Evolutionary conservation across 2,797 vertebrate genomes (phyloP).

Genomic region (Enteromius unitaeniatus): DNA sequence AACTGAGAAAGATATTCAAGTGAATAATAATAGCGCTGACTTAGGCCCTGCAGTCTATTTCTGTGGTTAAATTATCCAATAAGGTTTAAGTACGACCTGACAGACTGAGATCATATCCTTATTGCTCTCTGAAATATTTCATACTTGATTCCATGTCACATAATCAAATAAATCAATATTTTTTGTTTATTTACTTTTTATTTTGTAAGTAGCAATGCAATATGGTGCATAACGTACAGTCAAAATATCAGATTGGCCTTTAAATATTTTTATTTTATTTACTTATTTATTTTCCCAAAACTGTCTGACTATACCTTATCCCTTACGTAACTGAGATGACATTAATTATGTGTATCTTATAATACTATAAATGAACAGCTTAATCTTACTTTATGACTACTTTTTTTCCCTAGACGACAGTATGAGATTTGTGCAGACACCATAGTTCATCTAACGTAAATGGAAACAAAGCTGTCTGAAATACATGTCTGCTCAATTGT

Average conservation of each 20-base stretch:
- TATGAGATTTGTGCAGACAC: neutral
- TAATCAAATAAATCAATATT: neutral
- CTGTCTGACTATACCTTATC: neutral
- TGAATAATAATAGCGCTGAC: conserved; percentile 18
- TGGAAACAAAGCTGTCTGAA: neutral
- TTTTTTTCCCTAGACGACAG: neutral
- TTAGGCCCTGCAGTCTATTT: conserved; percentile 19
- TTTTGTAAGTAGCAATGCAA: neutral
- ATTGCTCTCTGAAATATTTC: neutral
- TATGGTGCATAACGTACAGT: neutral
- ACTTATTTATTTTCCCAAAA: neutral
- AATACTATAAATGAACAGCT: neutral
- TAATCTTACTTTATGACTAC: conserved; percentile 8
- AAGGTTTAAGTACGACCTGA: conserved; percentile 6
- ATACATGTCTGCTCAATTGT: conserved; percentile 13
- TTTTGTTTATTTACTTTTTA: neutral
- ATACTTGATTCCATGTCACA: neutral
- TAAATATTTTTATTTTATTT: neutral
- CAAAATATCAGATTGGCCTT: neutral
- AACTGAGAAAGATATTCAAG: conserved; percentile 32
- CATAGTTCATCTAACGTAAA: neutral
- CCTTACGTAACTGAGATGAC: neutral
- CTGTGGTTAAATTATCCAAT: conserved; percentile 9
- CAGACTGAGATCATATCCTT: neutral
- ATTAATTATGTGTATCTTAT: neutral